These are phyloP conservation scores for Volucella zonaria DNA, from an alignment of 2,888 invertebrate species.

Conservation along the genomic window DNA sequence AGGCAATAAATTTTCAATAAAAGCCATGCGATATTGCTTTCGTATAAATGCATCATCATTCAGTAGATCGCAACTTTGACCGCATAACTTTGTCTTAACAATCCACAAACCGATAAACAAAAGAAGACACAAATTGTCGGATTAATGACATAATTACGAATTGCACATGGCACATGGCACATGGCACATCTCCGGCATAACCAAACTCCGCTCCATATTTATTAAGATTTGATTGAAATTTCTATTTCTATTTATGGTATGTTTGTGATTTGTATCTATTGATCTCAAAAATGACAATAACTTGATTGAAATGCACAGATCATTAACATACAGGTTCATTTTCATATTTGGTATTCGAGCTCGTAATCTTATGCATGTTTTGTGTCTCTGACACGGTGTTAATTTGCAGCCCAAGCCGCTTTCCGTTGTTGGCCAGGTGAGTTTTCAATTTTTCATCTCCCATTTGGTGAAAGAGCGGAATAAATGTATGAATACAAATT, in stretches of 20 bases:
- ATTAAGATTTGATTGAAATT: not conserved
- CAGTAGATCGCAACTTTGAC: too few relatives aligned
- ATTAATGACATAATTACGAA: constrained; percentile 7
- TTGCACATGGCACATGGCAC: not conserved
- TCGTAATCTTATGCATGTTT: too few relatives aligned
- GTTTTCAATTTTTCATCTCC: not conserved
- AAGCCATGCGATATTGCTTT: too few relatives aligned
- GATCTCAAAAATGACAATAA: too few relatives aligned
- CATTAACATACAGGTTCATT: not conserved
- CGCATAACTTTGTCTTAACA: not conserved
- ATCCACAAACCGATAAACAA: not conserved
- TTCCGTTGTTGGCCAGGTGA: too few relatives aligned
- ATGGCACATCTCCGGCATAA: not conserved
- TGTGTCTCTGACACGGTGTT: not conserved
- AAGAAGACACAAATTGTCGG: not conserved
- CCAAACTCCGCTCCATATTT: not conserved
- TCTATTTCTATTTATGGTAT: too few relatives aligned
- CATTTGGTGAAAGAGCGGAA: constrained; percentile 5
- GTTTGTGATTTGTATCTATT: too few relatives aligned
- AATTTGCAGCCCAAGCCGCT: not conserved
- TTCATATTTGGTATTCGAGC: too few relatives aligned
- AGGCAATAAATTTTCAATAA: too few relatives aligned
- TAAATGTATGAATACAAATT: constrained; percentile 1
- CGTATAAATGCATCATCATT: too few relatives aligned
- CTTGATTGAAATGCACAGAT: not conserved